Conservation (phyloP, 2,888 invertebrate species). For the Harpagoxenus sublaevis region DNA sequence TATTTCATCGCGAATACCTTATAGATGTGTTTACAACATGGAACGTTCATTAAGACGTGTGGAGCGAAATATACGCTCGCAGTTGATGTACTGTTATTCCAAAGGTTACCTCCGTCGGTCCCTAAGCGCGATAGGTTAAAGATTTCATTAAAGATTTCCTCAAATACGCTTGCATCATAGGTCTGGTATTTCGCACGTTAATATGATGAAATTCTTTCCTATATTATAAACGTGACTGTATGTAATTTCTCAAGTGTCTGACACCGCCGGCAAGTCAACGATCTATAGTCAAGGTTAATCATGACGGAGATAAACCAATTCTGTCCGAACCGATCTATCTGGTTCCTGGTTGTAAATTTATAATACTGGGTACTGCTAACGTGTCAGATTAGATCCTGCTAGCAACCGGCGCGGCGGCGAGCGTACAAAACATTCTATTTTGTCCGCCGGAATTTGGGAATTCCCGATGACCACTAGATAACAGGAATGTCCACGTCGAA, state of each 20-base stretch:
- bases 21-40: background rate
- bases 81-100: conserved; percentile 43
- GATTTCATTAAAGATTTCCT: conserved; percentile 36
- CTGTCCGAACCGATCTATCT: conserved; percentile 56
- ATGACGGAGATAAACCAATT: conserved; percentile 46
- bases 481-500: conserved; percentile 1
- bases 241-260: conserved; percentile 31
- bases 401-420: background rate
- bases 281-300: conserved; percentile 58
- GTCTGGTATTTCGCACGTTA: conserved; percentile 36
- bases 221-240: background rate
- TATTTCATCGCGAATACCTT: background rate
- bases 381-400: conserved; percentile 19
- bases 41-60: background rate
- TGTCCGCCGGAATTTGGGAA: conserved; percentile 38
- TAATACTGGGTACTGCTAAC: conserved; percentile 60
- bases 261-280: conserved; percentile 43
- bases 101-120: conserved; percentile 4
- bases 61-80: background rate
- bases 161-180: background rate
- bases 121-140: conserved; percentile 6
- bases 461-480: conserved; percentile 16
- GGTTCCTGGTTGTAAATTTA: conserved; percentile 62
- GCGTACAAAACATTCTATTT: conserved; percentile 17
- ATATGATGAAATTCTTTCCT: background rate